Base-by-base conservation (phyloP, 2,113 vertebrate genomes). In the Cacatua alba region DNA sequence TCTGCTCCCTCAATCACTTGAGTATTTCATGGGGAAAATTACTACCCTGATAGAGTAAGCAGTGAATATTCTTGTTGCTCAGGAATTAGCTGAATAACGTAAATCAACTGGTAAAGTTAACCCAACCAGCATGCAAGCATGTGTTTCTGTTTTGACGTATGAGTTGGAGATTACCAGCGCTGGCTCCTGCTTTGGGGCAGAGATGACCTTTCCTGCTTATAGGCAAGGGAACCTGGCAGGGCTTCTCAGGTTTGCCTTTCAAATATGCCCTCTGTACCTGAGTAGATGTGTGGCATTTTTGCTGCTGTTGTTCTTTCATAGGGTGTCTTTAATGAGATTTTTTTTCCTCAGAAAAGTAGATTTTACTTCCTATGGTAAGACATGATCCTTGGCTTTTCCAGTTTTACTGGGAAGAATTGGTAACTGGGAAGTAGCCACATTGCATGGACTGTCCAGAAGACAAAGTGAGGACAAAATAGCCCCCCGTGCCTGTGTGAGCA, bases 1-100 rank as follows among this genome's bases (percentile, higher is more conserved):
- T 91, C 77, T 96, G 92, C 64, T 97, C 79, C 67, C 96, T 97
- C 94, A 93, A 91, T 96, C 94, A 95, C 89, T 93, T 92, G 80
- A 3, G 10, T 94, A 92, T 97, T 97, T 97, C 69, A 91, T 74
- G 79, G 94, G 79, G 86, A 96, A 88, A 89, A 97, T 97, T 92
- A 85, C 90, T 94, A 82, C 48, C 83, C 70, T 94, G 95, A 92
- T 75, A 91, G 84, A 89, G 43, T 52, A 86, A 97, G 76, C 87
- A 91, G 70, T 85, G 85, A 97, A 92, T 93, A 79, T 92, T 92
- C 51, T 93, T 93, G 17, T 53, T 89, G 94, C 85, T 96, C 93
- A 94, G 74, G 91, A 83, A 95, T 94, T 93, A 97, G 95, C 82
- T 94, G 86, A 91, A 78, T 59, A 79, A 68, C 35, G 68, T 86